Evolutionary conservation across 2,888 invertebrate species (phyloP), one percentile per base, ranked within the genome.

Genomic region (Sussaba pulchella): DNA sequence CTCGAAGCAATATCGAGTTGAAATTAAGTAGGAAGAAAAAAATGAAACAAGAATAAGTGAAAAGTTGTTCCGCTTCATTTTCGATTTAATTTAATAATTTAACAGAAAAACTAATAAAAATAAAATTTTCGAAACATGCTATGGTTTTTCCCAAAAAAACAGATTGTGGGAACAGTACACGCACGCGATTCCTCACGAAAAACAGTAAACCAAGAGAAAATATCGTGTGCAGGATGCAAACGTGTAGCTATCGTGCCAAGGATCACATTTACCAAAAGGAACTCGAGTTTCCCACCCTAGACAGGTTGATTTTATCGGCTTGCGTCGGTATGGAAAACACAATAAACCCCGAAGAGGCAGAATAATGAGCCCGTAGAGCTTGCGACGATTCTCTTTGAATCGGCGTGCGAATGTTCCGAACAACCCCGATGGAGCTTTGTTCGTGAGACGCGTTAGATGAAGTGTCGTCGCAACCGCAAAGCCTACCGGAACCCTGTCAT

Each of bases 191-290:
- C 31, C 41, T 70, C 41, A 41, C 52, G 36, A 52, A 67, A 72
- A 72, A 73, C 50, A 59, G 50, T 5, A 78, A 52, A 31, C 47
- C 43, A 17, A 19, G 41, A 17, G 64, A 21, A 57, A 64, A 78
- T 50, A 54, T 63, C 54, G 17, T 43, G 5, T 24, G 45, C 41
- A 57, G 26, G 17, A 54, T 19, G 54, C 69, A 43, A 6, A 1
- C 9, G 43, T 6, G 3, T 39, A 69, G 64, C 69, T 64, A 57
- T 57, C 64, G 64, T 36, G 52, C 17, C 57, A 17, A 72, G 75
- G 77, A 74, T 79, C 66, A 61, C 61, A 79, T 81, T 69, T 78
- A 83, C 78, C 80, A 83, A 83, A 79, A 84, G 84, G 57, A 80
- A 82, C 73, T 80, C 41, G 81, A 82, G 73, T n/a, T n/a, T n/a